Evolutionary conservation across 2,113 vertebrate species (phyloP), one percentile per base, ranked within the genome.

Genomic region (Anguilla rostrata): DNA sequence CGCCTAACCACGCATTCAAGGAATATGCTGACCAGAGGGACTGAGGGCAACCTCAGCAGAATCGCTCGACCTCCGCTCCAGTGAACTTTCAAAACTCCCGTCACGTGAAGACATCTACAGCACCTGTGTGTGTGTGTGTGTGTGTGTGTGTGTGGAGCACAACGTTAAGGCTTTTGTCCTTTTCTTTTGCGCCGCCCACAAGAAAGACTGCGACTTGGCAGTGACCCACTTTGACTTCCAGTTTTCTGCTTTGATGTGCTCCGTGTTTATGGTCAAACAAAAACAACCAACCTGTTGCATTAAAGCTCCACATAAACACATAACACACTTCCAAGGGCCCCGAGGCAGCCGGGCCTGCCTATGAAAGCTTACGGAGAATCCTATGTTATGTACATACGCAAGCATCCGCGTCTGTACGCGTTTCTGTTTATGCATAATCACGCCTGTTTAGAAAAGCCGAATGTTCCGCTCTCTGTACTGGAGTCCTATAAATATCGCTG

Each of bases 361-460:
- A 85, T 87, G 90, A 90, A 90, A 57, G 40, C 87, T 39, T 86
- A 84, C 88, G 88, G 88, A 34, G 89, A 91, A 86, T 88, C 89
- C 56, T n/a, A 41, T 82, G 86, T 88, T 56, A 40, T 84, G 60
- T 66, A 22, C 3, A 66, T 26, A 66, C 1, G 57, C 18, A 16
- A 15, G 57, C 57, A 60, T 60, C 57, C 18, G 57, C 9, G 60
- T 66, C 3, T 26, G 22, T 78, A 18, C 39, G n/a, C 87, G 82
- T 41, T 9, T 60, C 39, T 29, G 80, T 46, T 60, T 18, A 82
- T 81, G 87, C 26, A 80, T 46, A 57, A 80, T 71, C 71, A 75
- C 40, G 26, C 3, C 41, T 16, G 41, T 82, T 81, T 1, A 39
- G 81, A 82, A 49, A n/a, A 41, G 81, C 22, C 20, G 1, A 53